Percentiles rank a stretch among this genome's conserved stretches.
These are phyloP conservation scores for Leuciscus waleckii DNA, from an alignment of 2,797 vertebrate species.

Conservation along the genomic window DNA sequence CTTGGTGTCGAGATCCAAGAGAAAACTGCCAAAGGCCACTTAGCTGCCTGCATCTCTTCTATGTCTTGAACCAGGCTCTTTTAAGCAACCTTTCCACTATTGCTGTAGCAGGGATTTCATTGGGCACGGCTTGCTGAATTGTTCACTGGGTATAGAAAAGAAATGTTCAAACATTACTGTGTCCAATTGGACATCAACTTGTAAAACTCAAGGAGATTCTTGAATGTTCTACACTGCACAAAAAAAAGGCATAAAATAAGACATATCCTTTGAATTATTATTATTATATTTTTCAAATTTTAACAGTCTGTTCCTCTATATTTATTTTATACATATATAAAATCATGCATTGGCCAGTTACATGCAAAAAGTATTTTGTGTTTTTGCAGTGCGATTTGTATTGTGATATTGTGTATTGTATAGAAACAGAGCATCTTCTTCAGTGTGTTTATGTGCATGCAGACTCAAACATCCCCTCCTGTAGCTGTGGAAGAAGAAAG, in stretches of 20 bases:
- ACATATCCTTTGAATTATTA: neutral
- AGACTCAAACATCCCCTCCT: conserved; percentile 27
- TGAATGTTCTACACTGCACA: neutral
- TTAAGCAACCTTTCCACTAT: conserved; percentile 1
- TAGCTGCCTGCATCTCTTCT: conserved; percentile 17
- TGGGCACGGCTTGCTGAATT: conserved; percentile 42
- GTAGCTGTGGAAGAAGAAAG: conserved; percentile 55
- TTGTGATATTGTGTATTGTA: too few species aligned
- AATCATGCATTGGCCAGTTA: neutral
- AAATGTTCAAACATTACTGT: conserved; percentile 54
- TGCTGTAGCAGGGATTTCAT: conserved; percentile 4
- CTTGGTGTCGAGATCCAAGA: neutral
- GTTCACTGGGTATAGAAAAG: conserved; percentile 48
- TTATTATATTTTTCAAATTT: neutral
- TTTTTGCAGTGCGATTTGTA: neutral
- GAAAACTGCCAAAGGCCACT: neutral
- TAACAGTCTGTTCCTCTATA: neutral
- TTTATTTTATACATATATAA: too few species aligned
- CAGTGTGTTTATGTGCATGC: conserved; percentile 1
- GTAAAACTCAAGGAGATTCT: neutral
- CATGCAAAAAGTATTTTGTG: conserved; percentile 1
- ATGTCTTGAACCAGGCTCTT: neutral
- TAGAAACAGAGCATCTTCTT: neutral
- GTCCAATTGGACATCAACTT: conserved; percentile 31
- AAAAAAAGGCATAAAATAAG: neutral